Evolutionary conservation across 53 echinoderm and acorn worm genomes (phyloP).

Genomic region (Glandiceps talaboti): DNA sequence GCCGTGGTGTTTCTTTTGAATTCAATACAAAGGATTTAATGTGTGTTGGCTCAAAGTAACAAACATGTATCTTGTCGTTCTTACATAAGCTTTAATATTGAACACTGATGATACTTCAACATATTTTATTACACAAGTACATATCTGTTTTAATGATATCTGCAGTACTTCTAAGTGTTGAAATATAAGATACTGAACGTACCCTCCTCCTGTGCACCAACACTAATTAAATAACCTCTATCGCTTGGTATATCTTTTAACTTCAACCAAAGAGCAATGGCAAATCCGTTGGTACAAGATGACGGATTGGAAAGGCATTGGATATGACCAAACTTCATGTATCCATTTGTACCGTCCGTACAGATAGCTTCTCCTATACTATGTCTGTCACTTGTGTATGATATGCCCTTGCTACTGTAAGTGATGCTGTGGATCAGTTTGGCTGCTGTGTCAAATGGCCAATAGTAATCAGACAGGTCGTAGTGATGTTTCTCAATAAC

Average conservation of each 20-base stretch:
- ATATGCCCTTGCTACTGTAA: constrained; percentile 18
- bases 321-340: constrained; percentile 19
- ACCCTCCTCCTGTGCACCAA: constrained; percentile 53
- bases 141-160: background rate
- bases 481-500: constrained; percentile 32
- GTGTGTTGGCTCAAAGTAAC: too few relatives aligned
- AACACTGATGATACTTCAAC: too few relatives aligned
- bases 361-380: constrained; percentile 33
- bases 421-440: constrained; percentile 13
- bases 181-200: too few relatives aligned
- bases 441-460: constrained; percentile 48
- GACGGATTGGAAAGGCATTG: constrained; percentile 47
- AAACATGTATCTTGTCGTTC: too few relatives aligned
- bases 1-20: too few relatives aligned
- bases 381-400: constrained; percentile 36
- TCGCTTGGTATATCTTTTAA: constrained; percentile 41
- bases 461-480: constrained; percentile 47
- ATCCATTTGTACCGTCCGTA: constrained; percentile 45
- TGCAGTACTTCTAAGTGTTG: too few relatives aligned
- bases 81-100: too few relatives aligned
- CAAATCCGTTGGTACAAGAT: constrained; percentile 48
- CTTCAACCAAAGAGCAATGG: constrained; percentile 55
- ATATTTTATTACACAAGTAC: constrained; percentile 1
- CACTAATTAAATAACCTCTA: constrained; percentile 24
- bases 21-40: too few relatives aligned